A percentile compares a stretch with the other conserved stretches of the same genome.
phyloP scores from a whole-genome alignment of 2,113 vertebrate genomes.

The Piaya cayana region DNA sequence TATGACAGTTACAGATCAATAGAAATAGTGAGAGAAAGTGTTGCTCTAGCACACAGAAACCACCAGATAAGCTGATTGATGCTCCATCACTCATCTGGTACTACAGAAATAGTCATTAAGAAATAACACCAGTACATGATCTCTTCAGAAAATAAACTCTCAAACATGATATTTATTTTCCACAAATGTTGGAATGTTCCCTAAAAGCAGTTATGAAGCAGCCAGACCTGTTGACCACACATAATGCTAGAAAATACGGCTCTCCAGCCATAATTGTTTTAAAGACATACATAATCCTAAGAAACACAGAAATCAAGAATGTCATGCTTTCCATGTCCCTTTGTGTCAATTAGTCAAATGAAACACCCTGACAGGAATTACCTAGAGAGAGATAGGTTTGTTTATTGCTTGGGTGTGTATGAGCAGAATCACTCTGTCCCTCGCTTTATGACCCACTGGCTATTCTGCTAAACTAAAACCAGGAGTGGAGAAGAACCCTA shows the following conservation, averaged over 20 bases:
- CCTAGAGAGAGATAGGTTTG: not conserved
- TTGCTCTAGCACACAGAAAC: not conserved
- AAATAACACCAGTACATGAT: not conserved
- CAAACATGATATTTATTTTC: not conserved
- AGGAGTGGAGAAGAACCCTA: not conserved
- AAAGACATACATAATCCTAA: not conserved
- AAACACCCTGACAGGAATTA: not conserved
- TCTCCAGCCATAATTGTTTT: not conserved
- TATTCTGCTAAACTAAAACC: not conserved
- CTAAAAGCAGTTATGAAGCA: not conserved
- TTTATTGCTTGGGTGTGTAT: not conserved
- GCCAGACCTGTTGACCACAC: not conserved
- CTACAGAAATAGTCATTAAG: constrained; percentile 4
- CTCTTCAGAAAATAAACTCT: constrained; percentile 17
- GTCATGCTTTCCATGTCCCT: not conserved
- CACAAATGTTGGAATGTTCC: not conserved
- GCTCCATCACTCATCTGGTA: not conserved
- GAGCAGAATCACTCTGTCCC: not conserved
- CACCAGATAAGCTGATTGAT: constrained; percentile 43
- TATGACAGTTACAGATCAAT: not conserved
- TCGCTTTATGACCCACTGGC: not conserved
- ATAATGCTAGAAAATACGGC: not conserved
- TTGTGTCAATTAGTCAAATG: not conserved
- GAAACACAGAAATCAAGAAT: not conserved
- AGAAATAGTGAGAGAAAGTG: not conserved